Percentiles rank a stretch among this genome's conserved stretches.
Conservation (phyloP, 2,113 vertebrate species). For the Scartelaos histophorus region DNA sequence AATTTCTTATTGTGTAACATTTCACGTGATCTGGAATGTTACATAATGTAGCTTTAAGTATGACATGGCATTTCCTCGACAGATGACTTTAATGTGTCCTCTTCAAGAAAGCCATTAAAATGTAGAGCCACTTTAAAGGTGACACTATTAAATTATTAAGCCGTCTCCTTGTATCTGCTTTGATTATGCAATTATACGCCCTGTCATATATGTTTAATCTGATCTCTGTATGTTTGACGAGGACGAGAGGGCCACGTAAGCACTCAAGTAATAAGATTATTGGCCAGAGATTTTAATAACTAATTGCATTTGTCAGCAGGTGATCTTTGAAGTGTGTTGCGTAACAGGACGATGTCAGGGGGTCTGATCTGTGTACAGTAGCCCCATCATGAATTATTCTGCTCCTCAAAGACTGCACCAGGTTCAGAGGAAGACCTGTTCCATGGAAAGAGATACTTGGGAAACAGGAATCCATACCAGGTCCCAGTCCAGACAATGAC, state of each 20-base stretch:
- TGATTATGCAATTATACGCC: constrained; percentile 1
- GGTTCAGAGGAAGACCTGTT: background rate
- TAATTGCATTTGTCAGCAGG: constrained; percentile 24
- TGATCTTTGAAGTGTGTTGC: constrained; percentile 29
- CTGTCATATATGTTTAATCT: background rate
- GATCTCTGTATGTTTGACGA: background rate
- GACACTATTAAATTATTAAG: background rate
- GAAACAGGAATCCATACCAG: constrained; percentile 7
- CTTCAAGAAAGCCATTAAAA: background rate
- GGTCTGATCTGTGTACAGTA: constrained; percentile 8
- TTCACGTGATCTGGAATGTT: too few relatives aligned
- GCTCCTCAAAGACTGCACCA: background rate
- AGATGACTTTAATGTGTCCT: background rate
- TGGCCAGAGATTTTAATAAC: background rate
- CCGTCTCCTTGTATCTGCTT: background rate
- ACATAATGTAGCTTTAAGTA: too few relatives aligned
- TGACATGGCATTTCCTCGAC: background rate
- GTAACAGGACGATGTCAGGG: constrained; percentile 9
- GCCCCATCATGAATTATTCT: constrained; percentile 32
- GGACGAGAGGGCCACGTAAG: background rate
- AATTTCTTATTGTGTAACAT: too few relatives aligned
- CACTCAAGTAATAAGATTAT: background rate
- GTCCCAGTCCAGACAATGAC: constrained; percentile 6
- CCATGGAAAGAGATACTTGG: constrained; percentile 8
- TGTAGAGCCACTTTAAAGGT: background rate